Conservation (phyloP, 2,797 vertebrate species). For the Gallinago solitaria region DNA sequence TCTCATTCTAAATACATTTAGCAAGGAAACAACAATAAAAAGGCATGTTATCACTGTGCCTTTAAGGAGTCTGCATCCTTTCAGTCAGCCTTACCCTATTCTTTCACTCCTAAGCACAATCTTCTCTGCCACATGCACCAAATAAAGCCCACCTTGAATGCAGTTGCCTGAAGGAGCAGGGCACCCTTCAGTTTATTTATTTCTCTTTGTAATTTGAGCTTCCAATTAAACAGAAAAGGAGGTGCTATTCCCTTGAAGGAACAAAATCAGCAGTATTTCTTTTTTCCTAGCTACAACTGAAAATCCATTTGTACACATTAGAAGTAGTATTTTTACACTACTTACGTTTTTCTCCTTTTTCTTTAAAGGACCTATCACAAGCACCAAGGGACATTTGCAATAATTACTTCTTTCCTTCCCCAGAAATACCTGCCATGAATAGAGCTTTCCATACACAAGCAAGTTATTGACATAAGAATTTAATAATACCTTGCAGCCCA, state of each 20-base stretch:
- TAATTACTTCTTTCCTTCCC: neutral
- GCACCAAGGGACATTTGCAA: neutral
- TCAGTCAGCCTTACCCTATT: neutral
- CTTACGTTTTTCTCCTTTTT: neutral
- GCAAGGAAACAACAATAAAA: neutral
- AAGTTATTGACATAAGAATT: neutral
- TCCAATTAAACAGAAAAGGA: neutral
- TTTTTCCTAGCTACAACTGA: neutral
- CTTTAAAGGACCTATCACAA: neutral
- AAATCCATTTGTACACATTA: neutral
- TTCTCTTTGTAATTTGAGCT: neutral
- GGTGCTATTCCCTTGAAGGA: neutral
- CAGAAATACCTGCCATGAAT: neutral
- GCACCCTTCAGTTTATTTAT: neutral
- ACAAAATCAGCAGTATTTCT: neutral
- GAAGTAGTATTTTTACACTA: neutral
- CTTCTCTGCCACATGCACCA: neutral
- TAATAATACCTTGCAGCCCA: neutral
- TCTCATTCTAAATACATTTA: neutral
- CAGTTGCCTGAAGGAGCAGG: neutral
- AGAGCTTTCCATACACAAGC: neutral
- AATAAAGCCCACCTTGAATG: neutral
- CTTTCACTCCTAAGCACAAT: neutral
- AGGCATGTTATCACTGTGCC: neutral
- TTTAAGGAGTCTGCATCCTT: neutral